Base-by-base conservation (phyloP, 2,113 vertebrate genomes). In the Coracopsis vasa region DNA sequence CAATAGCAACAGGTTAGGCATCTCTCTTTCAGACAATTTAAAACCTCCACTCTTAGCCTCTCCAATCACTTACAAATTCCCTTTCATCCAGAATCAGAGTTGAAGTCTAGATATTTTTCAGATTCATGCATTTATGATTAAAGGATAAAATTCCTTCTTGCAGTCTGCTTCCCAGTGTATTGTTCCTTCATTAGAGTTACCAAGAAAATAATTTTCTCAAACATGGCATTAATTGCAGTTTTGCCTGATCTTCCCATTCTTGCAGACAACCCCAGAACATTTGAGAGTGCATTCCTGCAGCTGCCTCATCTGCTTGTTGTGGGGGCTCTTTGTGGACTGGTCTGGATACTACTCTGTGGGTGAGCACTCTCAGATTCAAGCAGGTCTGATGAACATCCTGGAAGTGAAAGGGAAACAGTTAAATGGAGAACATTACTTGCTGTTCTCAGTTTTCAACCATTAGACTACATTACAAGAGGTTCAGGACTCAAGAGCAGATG, bases 231-330 rank as follows among this genome's bases (percentile, higher is more conserved):
- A 56, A 65, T 3, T 51, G 41, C 25, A 48, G 7, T 72, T 91
- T 66, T 86, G 4, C 20, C 28, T 2, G 4, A 18, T 72, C 37
- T 74, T 82, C 18, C 37, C 2, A 0, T 54, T 74, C 16, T 77
- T 85, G 53, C 73, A 77, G 70, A 31, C 20, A 6, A 5, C 8
- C 16, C 14, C n/a, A 45, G 27, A 1, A 0, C 1, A 1, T 50
- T 71, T 33, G n/a, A 39, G 13, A 5, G 0, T 47, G n/a, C 4
- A 1, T 71, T 81, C 11, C 37, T 2, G 1, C 21, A 35, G 39
- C 24, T 79, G 33, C 35, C 54, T 88, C 14, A 18, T 6, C 37
- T 2, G 4, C 47, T 67, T 7, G 0, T 0, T 0, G 0, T 58
- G 42, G 19, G 66, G 37, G 23, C 37, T 71, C 10, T 44, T 12